A percentile compares a stretch with the other conserved stretches of the same genome.
phyloP scores from a whole-genome alignment of 2,888 invertebrate species.

The Drosophila hawaiiensis region DNA sequence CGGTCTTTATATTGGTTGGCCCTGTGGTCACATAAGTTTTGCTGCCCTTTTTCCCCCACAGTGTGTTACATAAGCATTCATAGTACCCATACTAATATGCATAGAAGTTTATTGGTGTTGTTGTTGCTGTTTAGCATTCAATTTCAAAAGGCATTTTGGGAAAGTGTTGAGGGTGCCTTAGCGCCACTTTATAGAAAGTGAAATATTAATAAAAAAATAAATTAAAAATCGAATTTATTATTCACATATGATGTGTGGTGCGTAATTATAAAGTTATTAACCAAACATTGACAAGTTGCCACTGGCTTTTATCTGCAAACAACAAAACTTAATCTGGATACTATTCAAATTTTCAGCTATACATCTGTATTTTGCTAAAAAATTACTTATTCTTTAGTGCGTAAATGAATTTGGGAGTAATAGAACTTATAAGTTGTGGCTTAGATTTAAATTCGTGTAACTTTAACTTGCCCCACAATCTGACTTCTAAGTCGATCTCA shows the following conservation, averaged over 20 bases:
- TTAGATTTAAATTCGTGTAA: neutral
- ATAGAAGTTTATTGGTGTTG: conserved; percentile 44
- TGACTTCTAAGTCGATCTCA: neutral
- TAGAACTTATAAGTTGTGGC: neutral
- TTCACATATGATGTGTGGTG: neutral
- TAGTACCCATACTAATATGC: conserved; percentile 58
- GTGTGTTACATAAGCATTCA: conserved; percentile 63
- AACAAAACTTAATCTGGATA: neutral
- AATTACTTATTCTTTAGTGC: neutral
- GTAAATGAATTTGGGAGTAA: neutral
- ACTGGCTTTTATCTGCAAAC: neutral
- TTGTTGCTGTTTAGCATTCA: conserved; percentile 20
- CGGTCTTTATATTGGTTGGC: conserved; percentile 65
- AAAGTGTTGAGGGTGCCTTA: conserved; percentile 4
- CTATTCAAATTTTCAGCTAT: neutral
- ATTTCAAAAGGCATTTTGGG: conserved; percentile 22
- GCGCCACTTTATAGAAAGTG: conserved; percentile 37
- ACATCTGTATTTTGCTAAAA: neutral
- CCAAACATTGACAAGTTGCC: neutral
- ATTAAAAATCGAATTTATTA: neutral
- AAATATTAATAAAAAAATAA: conserved; percentile 10
- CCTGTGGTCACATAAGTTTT: conserved; percentile 22
- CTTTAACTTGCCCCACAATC: neutral
- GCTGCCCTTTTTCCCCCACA: neutral
- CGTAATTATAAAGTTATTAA: neutral